Evolutionary conservation across 2,888 invertebrate genomes (phyloP).

Genomic region (Pseudococcus jackbeardsleyi): DNA sequence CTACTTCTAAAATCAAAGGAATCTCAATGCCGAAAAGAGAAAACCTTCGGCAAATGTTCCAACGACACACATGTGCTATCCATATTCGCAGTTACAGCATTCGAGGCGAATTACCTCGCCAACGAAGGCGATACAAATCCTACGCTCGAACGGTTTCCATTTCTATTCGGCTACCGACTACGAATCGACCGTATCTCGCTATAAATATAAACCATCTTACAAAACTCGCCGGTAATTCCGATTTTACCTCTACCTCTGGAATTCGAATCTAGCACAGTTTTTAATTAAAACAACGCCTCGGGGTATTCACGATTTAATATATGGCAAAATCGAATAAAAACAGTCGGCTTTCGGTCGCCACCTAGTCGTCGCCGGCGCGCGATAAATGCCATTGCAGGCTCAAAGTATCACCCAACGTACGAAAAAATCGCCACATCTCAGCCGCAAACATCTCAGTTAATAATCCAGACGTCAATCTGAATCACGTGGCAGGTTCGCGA

Average conservation of each 20-base stretch:
- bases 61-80: not conserved
- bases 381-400: not conserved
- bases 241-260: not conserved
- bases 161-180: not conserved
- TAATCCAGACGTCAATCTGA: not conserved
- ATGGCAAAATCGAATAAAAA: not conserved
- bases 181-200: not conserved
- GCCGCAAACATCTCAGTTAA: not conserved
- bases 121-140: not conserved
- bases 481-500: not conserved
- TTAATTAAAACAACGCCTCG: conserved; percentile 7
- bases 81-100: not conserved
- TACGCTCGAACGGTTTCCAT: not conserved
- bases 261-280: conserved; percentile 6
- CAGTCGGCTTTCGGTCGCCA: not conserved
- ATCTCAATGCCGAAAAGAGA: not conserved
- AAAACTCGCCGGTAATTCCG: conserved; percentile 12
- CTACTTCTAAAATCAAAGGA: too few relatives aligned
- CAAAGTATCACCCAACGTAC: not conserved
- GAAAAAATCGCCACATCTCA: not conserved
- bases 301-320: conserved; percentile 18
- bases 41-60: not conserved
- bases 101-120: not conserved
- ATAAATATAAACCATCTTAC: conserved; percentile 16
- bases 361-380: not conserved